Conservation (phyloP, 2,797 vertebrate species). For the Poecile montanus region DNA sequence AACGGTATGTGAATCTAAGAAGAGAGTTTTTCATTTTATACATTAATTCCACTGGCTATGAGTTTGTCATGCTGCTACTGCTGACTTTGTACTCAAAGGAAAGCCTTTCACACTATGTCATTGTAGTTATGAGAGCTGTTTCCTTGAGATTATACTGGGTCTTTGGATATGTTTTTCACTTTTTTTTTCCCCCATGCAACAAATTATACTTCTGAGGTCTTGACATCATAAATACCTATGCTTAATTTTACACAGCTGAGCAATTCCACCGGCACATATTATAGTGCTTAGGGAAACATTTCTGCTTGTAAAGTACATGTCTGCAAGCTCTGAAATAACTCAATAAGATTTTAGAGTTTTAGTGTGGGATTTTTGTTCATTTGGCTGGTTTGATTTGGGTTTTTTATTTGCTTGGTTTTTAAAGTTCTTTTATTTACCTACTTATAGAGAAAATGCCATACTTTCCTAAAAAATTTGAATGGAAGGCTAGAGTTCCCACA, state of each 20-base stretch:
- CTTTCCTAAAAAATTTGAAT: background rate
- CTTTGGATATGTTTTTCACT: background rate
- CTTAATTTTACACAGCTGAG: background rate
- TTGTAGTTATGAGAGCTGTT: background rate
- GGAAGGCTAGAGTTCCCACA: background rate
- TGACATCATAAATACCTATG: background rate
- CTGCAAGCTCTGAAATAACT: background rate
- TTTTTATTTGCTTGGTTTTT: background rate
- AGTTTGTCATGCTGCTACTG: background rate
- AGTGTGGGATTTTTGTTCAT: background rate
- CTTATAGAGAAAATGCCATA: background rate
- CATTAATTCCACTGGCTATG: background rate
- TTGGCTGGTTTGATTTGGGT: background rate
- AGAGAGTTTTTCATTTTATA: background rate
- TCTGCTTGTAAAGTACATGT: background rate
- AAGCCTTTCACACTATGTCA: background rate
- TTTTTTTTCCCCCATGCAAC: background rate
- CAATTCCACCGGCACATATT: background rate
- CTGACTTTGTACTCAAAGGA: background rate
- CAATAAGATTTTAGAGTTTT: background rate
- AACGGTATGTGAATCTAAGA: background rate
- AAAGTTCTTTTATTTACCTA: background rate
- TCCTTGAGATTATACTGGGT: background rate
- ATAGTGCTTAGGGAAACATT: background rate
- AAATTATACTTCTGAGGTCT: background rate